These are phyloP conservation scores for Panthera leo DNA, from an alignment of 2,113 vertebrate species.

Conservation along the genomic window DNA sequence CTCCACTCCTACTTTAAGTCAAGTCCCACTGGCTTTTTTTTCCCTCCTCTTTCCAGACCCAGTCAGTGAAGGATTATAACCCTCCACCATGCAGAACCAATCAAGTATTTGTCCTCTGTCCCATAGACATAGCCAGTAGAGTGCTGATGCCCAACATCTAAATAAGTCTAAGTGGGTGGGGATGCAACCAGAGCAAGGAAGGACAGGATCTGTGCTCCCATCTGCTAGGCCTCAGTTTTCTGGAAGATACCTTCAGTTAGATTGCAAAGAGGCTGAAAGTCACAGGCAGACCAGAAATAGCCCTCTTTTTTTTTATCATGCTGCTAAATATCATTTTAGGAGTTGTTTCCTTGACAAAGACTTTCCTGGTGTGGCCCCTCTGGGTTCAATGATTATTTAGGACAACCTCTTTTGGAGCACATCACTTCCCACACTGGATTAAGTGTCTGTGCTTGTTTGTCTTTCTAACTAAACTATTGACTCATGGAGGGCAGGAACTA, in stretches of 20 bases:
- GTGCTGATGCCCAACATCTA: not conserved
- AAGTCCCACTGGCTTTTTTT: not conserved
- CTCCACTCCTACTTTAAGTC: not conserved
- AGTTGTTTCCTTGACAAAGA: not conserved
- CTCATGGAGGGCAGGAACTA: not conserved
- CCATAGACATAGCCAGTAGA: not conserved
- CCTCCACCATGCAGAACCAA: not conserved
- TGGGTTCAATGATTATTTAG: not conserved
- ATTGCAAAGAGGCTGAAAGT: not conserved
- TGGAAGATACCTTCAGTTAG: not conserved
- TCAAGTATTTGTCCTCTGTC: not conserved
- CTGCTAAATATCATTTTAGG: not conserved
- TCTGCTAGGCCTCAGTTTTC: not conserved
- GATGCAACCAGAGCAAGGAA: not conserved
- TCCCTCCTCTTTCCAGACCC: not conserved
- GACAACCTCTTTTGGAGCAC: not conserved
- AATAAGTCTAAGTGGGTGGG: not conserved
- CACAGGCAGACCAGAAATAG: not conserved
- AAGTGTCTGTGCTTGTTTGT: not conserved
- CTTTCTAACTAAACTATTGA: not conserved
- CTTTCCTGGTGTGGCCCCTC: not conserved
- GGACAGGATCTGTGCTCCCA: not conserved
- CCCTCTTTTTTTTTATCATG: not conserved
- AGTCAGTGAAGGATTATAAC: not conserved
- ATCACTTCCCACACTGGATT: not conserved